Base-by-base conservation (phyloP, 2,888 invertebrate species). In the Hydroisotoma schaefferi region DNA sequence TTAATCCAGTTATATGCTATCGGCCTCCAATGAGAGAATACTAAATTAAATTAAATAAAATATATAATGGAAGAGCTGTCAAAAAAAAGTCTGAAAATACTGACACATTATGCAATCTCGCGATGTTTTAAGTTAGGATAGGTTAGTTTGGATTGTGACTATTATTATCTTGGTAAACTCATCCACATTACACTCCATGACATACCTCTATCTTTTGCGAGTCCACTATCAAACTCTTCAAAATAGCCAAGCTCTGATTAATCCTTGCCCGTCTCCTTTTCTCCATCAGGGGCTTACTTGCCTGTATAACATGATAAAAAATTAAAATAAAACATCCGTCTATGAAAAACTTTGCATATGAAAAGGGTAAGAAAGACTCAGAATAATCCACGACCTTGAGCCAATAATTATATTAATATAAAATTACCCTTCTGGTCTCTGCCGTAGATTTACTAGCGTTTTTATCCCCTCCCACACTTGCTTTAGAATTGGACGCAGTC, bases 241-340 rank as follows among this genome's bases (percentile, higher is more conserved):
- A 57, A 15, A 67, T 57, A n/a, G 65, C 58, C n/a, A 69, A 57
- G 43, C 62, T 63, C 52, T 69, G 63, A 37, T 69, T 69, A 40
- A 69, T 69, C 46, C 69, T 57, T 25, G 69, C 69, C 38, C 69
- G 48, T 38, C 69, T 47, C 52, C 69, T 49, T 54, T 69, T 69
- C 53, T 69, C 69, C 69, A 69, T 69, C 49, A 69, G 51, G 26
- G 69, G 69, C 54, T 69, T 69, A 33, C 63, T 66, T 10, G 66
- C 64, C 70, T 68, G 60, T 29, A 58, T 37, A 44, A 43, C 18
- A 27, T 49, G 40, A 57, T 1, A 18, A 48, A 38, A 38, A 29
- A 44, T 55, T 5, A 44, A 51, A 44, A 53, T 46, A 37, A 48
- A 49, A 26, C 26, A 29, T 29, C 18, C 33, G 28, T 29, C 49